These are phyloP conservation scores for Nyctalus aviator DNA, from an alignment of 2,797 vertebrate species.

Conservation along the genomic window DNA sequence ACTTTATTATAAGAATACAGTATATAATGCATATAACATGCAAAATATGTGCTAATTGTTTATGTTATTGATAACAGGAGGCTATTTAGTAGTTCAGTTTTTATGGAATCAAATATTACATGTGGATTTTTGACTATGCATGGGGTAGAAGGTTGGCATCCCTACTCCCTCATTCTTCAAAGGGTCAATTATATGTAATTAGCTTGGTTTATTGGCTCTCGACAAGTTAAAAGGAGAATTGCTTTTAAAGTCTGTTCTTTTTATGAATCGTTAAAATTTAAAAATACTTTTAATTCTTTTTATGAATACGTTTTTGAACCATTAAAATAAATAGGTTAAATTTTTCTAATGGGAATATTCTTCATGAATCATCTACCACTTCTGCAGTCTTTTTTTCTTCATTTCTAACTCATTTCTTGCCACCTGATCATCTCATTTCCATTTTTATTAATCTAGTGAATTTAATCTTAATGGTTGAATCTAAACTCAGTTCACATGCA, in stretches of 20 bases:
- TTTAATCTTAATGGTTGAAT: conserved; percentile 50
- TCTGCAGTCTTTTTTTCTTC: neutral
- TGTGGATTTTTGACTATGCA: neutral
- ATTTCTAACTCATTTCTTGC: neutral
- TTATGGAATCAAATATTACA: neutral
- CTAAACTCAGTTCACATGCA: neutral
- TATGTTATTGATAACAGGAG: neutral
- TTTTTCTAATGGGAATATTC: conserved; percentile 46
- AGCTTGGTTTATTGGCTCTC: neutral
- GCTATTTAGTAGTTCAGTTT: neutral
- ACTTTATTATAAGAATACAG: neutral
- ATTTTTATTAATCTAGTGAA: conserved; percentile 44
- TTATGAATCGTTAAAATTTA: neutral
- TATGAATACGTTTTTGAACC: neutral
- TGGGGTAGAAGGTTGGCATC: neutral
- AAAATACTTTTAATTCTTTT: neutral
- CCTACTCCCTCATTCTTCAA: neutral
- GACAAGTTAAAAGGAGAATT: conserved; percentile 55
- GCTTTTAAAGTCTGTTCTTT: neutral
- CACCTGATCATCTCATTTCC: conserved; percentile 20
- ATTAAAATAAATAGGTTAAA: conserved; percentile 58
- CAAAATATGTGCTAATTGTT: neutral
- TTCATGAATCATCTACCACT: conserved; percentile 16
- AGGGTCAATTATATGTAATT: neutral
- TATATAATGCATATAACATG: neutral